Conservation (phyloP, 1,140 invertebrate species). For the Polyergus mexicanus region DNA sequence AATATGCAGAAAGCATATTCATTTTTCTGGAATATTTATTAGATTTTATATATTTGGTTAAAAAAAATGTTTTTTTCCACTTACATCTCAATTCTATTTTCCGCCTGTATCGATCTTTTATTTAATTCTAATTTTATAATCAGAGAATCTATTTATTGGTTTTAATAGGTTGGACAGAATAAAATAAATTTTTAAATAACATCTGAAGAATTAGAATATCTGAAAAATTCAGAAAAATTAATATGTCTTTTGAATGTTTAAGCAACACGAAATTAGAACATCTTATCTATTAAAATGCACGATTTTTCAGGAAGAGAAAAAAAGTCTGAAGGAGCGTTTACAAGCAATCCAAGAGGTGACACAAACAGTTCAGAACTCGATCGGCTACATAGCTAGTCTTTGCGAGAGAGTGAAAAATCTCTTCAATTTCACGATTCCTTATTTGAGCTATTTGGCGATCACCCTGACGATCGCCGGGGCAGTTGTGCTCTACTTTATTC, state of each 20-base stretch:
- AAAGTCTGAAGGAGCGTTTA: constrained; percentile 96
- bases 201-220: background rate
- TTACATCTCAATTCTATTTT: background rate
- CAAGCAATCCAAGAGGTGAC: constrained; percentile 98
- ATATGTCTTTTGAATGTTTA: background rate
- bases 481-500: constrained; percentile 95
- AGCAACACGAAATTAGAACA: background rate
- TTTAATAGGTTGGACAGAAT: too few species aligned
- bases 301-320: constrained; percentile 95
- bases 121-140: constrained; percentile 15
- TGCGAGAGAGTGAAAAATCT: constrained; percentile 98
- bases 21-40: too few species aligned
- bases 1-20: background rate
- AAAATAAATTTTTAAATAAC: background rate
- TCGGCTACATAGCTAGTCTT: constrained; percentile 96
- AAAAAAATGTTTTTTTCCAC: background rate
- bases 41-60: too few species aligned
- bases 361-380: constrained; percentile 96
- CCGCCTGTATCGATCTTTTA: background rate
- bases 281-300: background rate
- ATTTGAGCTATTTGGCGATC: constrained; percentile 97
- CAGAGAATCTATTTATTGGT: background rate
- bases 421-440: constrained; percentile 99
- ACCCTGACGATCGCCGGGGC: constrained; percentile 90
- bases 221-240: background rate